Evolutionary conservation across 2,113 vertebrate genomes (phyloP).

Genomic region (Lampris megalopsis): DNA sequence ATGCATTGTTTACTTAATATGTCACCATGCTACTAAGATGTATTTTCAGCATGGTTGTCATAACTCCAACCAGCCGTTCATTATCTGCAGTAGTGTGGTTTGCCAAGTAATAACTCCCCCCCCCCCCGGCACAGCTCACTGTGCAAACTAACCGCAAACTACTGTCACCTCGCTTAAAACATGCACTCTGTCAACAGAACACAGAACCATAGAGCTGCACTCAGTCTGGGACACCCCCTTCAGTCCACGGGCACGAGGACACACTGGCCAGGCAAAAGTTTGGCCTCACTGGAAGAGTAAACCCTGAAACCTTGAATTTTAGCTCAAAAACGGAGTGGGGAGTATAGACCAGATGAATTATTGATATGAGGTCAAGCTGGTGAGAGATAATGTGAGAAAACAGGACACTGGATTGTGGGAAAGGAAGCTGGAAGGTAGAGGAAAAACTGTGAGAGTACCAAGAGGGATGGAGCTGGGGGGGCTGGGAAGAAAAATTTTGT

Average conservation of each 20-base stretch:
- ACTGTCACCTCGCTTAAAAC: too few species aligned
- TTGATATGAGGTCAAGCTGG: constrained; percentile 70
- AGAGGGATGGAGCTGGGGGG: not conserved
- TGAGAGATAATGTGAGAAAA: constrained; percentile 53
- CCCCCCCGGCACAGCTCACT: too few species aligned
- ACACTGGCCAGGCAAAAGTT: constrained; percentile 29
- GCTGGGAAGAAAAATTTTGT: not conserved
- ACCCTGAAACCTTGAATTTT: constrained; percentile 56
- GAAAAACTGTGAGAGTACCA: constrained; percentile 59
- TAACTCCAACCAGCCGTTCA: too few species aligned
- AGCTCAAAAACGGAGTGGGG: constrained; percentile 40
- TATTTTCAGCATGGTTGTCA: too few species aligned
- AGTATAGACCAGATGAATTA: constrained; percentile 62
- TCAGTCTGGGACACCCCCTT: too few species aligned
- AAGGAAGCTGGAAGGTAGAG: constrained; percentile 26
- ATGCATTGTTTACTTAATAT: too few species aligned
- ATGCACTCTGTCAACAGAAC: too few species aligned
- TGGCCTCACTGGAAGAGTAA: constrained; percentile 46
- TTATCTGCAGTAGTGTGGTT: too few species aligned
- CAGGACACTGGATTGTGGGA: not conserved
- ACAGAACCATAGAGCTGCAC: too few species aligned
- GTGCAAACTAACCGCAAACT: too few species aligned
- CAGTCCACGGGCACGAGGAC: not conserved
- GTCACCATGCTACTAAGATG: too few species aligned
- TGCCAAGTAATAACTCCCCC: too few species aligned